These are phyloP conservation scores for Oceanodroma tethys DNA, from an alignment of 2,113 vertebrate species.

Conservation along the genomic window DNA sequence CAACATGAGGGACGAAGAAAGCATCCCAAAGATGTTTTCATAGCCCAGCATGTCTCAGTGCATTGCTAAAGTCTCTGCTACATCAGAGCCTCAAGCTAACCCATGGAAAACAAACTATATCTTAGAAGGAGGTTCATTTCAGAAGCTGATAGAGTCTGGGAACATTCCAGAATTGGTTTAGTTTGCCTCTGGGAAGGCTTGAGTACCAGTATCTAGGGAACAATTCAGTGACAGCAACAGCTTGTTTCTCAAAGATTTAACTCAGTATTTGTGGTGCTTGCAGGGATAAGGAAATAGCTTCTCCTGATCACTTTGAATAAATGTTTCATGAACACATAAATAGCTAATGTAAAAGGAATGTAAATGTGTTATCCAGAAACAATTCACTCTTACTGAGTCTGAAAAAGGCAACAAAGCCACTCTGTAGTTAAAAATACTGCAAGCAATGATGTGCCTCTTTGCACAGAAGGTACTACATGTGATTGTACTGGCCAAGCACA, in stretches of 20 bases:
- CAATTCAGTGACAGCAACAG: neutral
- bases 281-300: neutral
- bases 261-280: neutral
- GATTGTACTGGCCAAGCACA: neutral
- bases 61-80: neutral
- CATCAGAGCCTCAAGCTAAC: neutral
- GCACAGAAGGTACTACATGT: neutral
- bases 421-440: neutral
- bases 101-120: neutral
- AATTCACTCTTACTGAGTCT: neutral
- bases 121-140: neutral
- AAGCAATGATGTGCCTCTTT: neutral
- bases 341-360: conserved; percentile 28
- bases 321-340: conserved; percentile 11
- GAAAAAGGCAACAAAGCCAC: neutral
- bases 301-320: conserved; percentile 18
- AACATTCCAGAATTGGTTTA: neutral
- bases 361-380: conserved; percentile 10
- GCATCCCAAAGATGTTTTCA: neutral
- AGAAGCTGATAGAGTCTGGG: neutral
- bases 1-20: neutral
- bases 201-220: neutral
- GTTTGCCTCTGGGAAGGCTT: conserved; percentile 9
- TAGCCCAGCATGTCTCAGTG: neutral
- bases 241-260: conserved; percentile 29